These are phyloP conservation scores for Dysidea cf. avara DNA, from an alignment of 37 sponge, comb jelly and placozoan genomes.

Conservation along the genomic window DNA sequence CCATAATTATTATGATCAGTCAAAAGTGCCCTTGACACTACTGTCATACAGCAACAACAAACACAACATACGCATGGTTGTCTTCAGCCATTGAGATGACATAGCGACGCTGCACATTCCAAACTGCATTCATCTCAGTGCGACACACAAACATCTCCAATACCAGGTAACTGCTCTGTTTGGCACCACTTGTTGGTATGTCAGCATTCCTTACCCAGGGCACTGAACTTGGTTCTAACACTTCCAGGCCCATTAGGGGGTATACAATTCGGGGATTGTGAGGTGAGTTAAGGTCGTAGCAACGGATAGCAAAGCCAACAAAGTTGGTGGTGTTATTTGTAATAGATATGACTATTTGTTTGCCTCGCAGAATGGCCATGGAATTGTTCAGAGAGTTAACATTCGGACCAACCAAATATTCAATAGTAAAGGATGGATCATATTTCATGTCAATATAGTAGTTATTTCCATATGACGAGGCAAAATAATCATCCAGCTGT, in stretches of 20 bases:
- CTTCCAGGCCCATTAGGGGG: conserved; percentile 40
- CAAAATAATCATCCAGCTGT: too few species aligned
- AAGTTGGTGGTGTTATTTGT: conserved; percentile 16
- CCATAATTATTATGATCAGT: too few species aligned
- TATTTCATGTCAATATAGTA: too few species aligned
- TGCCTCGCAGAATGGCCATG: too few species aligned
- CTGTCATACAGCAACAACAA: conserved; percentile 16
- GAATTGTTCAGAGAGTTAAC: too few species aligned
- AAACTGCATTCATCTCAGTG: conserved; percentile 18
- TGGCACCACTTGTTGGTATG: conserved; percentile 8
- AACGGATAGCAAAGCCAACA: conserved; percentile 42
- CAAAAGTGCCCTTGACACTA: too few species aligned
- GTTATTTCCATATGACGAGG: too few species aligned
- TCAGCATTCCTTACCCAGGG: conserved; percentile 49
- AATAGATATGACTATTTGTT: conserved; percentile 27
- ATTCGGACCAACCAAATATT: too few species aligned
- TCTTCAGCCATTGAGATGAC: conserved; percentile 47
- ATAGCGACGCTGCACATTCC: conserved; percentile 59
- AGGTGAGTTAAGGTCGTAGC: conserved; percentile 26
- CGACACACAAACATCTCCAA: conserved; percentile 52
- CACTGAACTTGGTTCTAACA: conserved; percentile 15
- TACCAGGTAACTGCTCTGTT: conserved; percentile 28
- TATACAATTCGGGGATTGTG: conserved; percentile 40
- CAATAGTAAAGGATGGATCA: too few species aligned
- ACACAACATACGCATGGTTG: conserved; percentile 8